Evolutionary conservation across 2,888 invertebrate genomes (phyloP), one percentile per base, ranked within the genome.

Genomic region (Xestia ashworthii): DNA sequence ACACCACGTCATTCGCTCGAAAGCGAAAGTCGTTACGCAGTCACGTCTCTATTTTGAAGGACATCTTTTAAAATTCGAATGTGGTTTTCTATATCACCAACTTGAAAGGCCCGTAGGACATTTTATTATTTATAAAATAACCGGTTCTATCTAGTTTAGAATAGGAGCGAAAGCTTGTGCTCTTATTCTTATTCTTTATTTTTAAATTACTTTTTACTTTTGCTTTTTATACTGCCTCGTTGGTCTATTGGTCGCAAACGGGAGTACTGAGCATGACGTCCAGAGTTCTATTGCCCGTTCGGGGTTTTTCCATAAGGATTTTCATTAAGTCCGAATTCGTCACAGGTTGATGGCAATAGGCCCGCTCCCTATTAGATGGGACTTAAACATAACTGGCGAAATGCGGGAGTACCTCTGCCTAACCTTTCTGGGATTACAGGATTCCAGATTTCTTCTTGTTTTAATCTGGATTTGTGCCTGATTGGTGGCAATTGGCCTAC

Each of bases 1-100:
- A 58, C 6, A 22, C 32, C 60, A 71, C 9, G 38, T 84, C 68
- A 78, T 80, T 77, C 70, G n/a, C 41, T 78, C 50, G 81, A 91
- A 86, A 90, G 87, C 76, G 89, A 89, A 89, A 91, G 89, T 90
- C 75, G 82, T 86, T 87, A 84, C 76, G 76, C 78, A 62, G 83
- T 76, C 86, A 82, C 64, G 69, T 74, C 78, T 78, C 80, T 75
- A 78, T 84, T 86, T 85, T 86, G 71, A 83, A 78, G 74, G 71
- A 84, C 71, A 74, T 76, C 12, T 86, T 84, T 90, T 87, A 78
- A 88, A 90, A 84, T 87, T 85, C 87, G 78, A 88, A 84, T 83
- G 79, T 80, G 65, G 76, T 81, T 55, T 85, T 71, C 62, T 77
- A 62, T 80, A 80, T 78, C 76, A 78, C 67, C 25, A 70, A 66